Percentiles rank a stretch among this genome's conserved stretches.
phyloP scores from a whole-genome alignment of 2,113 vertebrate species.

The Phalacrocorax carbo region DNA sequence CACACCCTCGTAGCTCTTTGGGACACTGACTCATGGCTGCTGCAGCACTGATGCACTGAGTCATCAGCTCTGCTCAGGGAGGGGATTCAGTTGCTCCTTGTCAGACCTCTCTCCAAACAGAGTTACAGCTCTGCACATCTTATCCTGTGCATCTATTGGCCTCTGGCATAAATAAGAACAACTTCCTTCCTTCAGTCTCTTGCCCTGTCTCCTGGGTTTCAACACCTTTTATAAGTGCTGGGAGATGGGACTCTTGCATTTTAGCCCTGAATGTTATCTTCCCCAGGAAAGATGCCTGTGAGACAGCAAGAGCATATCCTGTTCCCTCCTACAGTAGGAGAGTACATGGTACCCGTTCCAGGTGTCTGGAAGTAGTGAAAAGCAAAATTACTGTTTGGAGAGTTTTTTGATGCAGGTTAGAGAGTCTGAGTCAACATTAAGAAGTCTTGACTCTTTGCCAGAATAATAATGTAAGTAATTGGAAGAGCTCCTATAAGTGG shows the following conservation, averaged over 20 bases:
- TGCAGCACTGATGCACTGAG: background rate
- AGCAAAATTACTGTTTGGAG: background rate
- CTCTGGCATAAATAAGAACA: background rate
- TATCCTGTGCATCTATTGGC: background rate
- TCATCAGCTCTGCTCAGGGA: background rate
- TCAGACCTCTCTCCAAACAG: background rate
- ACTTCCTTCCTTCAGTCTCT: background rate
- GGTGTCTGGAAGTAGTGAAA: background rate
- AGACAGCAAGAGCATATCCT: background rate
- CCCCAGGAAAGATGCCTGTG: background rate
- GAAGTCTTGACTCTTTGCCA: conserved; percentile 46
- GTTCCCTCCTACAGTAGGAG: background rate
- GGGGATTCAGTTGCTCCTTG: accelerated
- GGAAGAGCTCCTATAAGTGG: conserved; percentile 35
- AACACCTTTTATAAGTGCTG: too few relatives aligned
- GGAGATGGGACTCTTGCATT: background rate
- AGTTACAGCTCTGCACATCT: background rate
- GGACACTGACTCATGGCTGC: background rate
- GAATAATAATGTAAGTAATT: conserved; percentile 51
- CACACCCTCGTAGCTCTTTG: accelerated
- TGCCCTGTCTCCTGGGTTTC: accelerated
- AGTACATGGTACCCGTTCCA: accelerated
- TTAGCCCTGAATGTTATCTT: accelerated
- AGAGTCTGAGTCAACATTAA: conserved; percentile 6
- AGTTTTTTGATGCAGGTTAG: background rate